Conservation (phyloP, 2,888 invertebrate species). For the Neoascia interrupta region DNA sequence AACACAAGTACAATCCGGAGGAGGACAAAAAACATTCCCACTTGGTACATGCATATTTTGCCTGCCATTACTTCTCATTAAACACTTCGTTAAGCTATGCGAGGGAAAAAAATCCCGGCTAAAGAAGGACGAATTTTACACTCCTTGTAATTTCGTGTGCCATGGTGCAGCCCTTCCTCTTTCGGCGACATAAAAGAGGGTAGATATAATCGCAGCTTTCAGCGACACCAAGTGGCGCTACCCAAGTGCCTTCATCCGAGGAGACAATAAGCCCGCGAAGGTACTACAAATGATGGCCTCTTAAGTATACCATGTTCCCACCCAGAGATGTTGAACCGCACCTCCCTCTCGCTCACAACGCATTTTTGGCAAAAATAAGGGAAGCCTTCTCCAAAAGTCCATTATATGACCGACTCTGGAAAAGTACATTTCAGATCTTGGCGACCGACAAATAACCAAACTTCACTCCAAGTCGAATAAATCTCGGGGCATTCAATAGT, state of each 20-base stretch:
- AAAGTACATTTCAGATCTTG: constrained; percentile 60
- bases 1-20: constrained; percentile 51
- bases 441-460: constrained; percentile 68
- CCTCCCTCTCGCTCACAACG: neutral
- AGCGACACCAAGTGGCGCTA: constrained; percentile 58
- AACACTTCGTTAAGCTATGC: constrained; percentile 67
- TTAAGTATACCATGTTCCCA: constrained; percentile 20
- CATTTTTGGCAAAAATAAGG: constrained; percentile 23
- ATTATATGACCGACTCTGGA: too few relatives aligned
- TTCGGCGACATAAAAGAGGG: constrained; percentile 6
- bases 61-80: constrained; percentile 65
- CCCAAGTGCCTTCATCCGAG: constrained; percentile 33
- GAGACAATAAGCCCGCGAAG: constrained; percentile 49
- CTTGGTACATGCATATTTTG: constrained; percentile 65
- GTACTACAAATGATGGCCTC: constrained; percentile 60
- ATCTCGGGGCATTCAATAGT: constrained; percentile 62
- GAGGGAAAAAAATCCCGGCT: constrained; percentile 2
- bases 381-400: too few relatives aligned
- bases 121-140: constrained; percentile 56
- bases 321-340: neutral
- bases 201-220: constrained; percentile 30
- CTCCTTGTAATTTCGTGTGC: constrained; percentile 62
- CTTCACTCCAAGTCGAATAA: constrained; percentile 68
- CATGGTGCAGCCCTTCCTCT: constrained; percentile 37
- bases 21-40: constrained; percentile 17